Percentiles rank a stretch among this genome's conserved stretches.
Evolutionary conservation across 2,888 invertebrate species (phyloP).

Genomic region (Drosophila cognata): DNA sequence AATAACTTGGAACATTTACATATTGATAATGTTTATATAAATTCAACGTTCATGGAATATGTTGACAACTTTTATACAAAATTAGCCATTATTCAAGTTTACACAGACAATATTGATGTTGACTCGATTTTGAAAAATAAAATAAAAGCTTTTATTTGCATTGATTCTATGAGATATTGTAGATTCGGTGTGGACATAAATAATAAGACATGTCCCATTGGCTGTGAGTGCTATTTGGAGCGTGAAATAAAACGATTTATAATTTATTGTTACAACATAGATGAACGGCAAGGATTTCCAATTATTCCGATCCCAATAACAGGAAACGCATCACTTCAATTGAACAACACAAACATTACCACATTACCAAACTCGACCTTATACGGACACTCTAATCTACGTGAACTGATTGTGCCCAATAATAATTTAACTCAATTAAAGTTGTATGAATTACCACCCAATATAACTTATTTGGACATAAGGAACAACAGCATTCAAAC

Average conservation of each 20-base stretch:
- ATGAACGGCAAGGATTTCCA: too few species aligned
- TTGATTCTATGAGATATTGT: rapidly evolving
- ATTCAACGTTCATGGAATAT: neutral
- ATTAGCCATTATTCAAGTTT: neutral
- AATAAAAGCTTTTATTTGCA: neutral
- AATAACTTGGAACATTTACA: neutral
- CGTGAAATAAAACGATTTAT: too few species aligned
- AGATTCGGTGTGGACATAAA: neutral
- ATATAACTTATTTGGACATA: slow-evolving; percentile 26
- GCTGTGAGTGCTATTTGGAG: neutral
- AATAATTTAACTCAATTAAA: slow-evolving; percentile 8
- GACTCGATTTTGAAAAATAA: too few species aligned
- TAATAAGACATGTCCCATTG: neutral
- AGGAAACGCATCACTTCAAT: neutral
- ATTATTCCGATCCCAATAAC: slow-evolving; percentile 4
- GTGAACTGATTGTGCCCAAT: slow-evolving; percentile 8
- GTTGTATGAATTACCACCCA: slow-evolving; percentile 4
- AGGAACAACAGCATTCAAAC: slow-evolving; percentile 22
- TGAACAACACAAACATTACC: slow-evolving; percentile 4
- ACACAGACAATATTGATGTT: too few species aligned
- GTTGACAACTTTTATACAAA: neutral
- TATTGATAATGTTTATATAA: neutral
- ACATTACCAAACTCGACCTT: slow-evolving; percentile 9
- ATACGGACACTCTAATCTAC: slow-evolving; percentile 14
- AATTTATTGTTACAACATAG: rapidly evolving